Evolutionary conservation across 2,113 vertebrate species (phyloP).

Genomic region (Crypturellus undulatus): DNA sequence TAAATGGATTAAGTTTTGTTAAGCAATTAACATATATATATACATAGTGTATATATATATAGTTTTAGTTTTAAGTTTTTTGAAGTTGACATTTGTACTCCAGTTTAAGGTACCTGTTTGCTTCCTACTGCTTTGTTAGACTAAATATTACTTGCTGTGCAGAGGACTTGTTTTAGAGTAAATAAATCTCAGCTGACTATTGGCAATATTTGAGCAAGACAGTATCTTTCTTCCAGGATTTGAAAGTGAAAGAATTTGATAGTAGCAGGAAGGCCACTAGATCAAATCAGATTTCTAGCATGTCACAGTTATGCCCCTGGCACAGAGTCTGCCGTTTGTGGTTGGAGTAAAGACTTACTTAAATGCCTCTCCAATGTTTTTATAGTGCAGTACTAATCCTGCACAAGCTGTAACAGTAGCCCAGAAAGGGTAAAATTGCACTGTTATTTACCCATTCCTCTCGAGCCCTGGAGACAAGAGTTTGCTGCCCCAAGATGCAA

Average conservation of each 20-base stretch:
- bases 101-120: neutral
- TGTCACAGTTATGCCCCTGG: neutral
- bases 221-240: neutral
- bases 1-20: neutral
- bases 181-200: neutral
- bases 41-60: neutral
- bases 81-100: neutral
- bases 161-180: neutral
- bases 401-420: neutral
- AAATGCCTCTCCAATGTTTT: neutral
- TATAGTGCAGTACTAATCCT: neutral
- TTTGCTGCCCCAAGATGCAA: too few relatives aligned
- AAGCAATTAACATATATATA: neutral
- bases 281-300: neutral
- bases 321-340: neutral
- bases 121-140: neutral
- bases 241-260: neutral
- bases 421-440: neutral
- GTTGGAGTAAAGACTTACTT: neutral
- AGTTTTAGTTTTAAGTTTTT: neutral
- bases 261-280: neutral
- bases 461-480: too few relatives aligned
- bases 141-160: neutral
- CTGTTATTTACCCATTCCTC: neutral
- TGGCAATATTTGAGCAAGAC: neutral